Evolutionary conservation across 2,888 invertebrate species (phyloP).

Genomic region (Diabrotica balteata): DNA sequence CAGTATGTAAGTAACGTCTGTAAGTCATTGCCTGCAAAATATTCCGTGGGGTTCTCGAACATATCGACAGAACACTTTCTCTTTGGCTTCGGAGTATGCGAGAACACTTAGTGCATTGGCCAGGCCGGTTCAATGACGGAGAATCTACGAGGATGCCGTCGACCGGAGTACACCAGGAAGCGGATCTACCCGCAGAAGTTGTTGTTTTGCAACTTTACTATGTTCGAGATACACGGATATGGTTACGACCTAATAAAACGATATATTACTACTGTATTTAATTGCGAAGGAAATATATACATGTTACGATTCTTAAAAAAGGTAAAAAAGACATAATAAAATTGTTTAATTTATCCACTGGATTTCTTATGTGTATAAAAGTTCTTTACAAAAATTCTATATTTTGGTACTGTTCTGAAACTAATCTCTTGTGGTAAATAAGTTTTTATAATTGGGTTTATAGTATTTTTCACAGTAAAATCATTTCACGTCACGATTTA

Average conservation of each 20-base stretch:
- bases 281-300: too few relatives aligned
- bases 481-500: too few relatives aligned
- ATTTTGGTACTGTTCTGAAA: too few relatives aligned
- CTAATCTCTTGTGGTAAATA: too few relatives aligned
- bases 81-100: conserved; percentile 34
- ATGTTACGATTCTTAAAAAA: too few relatives aligned
- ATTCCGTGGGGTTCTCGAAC: conserved; percentile 54
- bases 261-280: too few relatives aligned
- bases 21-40: conserved; percentile 52
- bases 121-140: conserved; percentile 46
- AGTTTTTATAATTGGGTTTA: too few relatives aligned
- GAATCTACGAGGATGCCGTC: conserved; percentile 19
- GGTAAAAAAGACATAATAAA: too few relatives aligned
- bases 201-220: conserved; percentile 18
- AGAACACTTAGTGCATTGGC: conserved; percentile 6
- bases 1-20: conserved; percentile 36
- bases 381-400: too few relatives aligned
- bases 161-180: conserved; percentile 24
- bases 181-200: conserved; percentile 27
- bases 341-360: too few relatives aligned
- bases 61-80: conserved; percentile 55
- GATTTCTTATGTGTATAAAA: too few relatives aligned
- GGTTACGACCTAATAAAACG: background rate
- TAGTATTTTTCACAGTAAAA: too few relatives aligned
- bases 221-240: conserved; percentile 1